Evolutionary conservation across 1,140 invertebrate species (phyloP).

Genomic region (Tribolium castaneum): DNA sequence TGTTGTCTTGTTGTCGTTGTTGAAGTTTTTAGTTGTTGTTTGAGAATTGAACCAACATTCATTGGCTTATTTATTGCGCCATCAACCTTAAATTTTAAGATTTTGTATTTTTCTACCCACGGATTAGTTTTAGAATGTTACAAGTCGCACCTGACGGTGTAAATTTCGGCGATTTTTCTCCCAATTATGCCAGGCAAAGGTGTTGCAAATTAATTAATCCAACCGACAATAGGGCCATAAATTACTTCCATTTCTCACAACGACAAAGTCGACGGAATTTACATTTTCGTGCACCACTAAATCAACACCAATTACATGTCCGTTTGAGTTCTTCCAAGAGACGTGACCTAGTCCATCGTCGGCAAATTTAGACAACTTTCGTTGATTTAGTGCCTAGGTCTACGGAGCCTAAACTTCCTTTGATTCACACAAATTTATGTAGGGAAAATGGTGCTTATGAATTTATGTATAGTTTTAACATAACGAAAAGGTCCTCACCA

Average conservation of each 20-base stretch:
- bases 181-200: background rate
- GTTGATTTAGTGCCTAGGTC: constrained; percentile 16
- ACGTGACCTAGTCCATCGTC: background rate
- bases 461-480: constrained; percentile 30
- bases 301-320: constrained; percentile 27
- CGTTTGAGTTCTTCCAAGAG: constrained; percentile 27
- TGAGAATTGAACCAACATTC: background rate
- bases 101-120: constrained; percentile 40
- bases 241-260: background rate
- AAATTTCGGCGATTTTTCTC: constrained; percentile 3
- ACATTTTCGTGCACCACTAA: constrained; percentile 13
- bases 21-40: constrained; percentile 7
- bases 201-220: background rate
- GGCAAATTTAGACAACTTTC: background rate
- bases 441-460: constrained; percentile 27
- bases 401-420: constrained; percentile 21
- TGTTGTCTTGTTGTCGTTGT: constrained; percentile 33
- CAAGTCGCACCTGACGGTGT: background rate
- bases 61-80: constrained; percentile 24
- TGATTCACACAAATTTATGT: constrained; percentile 1
- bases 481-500: background rate
- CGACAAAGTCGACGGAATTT: constrained; percentile 16
- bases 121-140: constrained; percentile 27
- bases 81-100: constrained; percentile 39
- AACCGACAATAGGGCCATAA: background rate